A percentile compares a stretch with the other conserved stretches of the same genome.
These are phyloP conservation scores for Caradrina clavipalpis DNA, from an alignment of 2,888 invertebrate genomes.

Conservation along the genomic window DNA sequence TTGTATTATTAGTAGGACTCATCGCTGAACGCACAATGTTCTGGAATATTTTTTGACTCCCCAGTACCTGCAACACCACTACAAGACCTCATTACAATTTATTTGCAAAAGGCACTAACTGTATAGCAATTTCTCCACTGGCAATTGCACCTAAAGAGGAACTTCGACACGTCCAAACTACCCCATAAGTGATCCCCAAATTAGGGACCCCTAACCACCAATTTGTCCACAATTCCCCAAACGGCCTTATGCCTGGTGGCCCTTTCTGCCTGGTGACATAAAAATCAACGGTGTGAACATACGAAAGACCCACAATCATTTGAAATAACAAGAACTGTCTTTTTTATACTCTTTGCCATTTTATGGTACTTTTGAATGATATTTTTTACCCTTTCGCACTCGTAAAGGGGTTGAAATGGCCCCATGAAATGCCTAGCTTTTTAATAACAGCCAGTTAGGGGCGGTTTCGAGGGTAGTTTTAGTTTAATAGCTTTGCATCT, in stretches of 20 bases:
- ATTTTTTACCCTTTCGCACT: conserved; percentile 60
- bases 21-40: too few species aligned
- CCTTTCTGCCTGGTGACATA: conserved; percentile 64
- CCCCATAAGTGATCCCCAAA: neutral
- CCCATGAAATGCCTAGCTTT: conserved; percentile 63
- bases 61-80: too few species aligned
- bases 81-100: too few species aligned
- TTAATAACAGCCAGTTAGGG: conserved; percentile 65
- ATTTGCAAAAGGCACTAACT: too few species aligned
- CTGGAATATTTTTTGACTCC: too few species aligned
- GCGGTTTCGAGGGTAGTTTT: conserved; percentile 48
- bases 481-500: conserved; percentile 47
- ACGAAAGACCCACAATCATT: conserved; percentile 56
- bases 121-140: too few species aligned
- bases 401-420: conserved; percentile 66
- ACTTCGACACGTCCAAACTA: too few species aligned
- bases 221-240: conserved; percentile 25
- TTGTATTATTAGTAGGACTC: too few species aligned
- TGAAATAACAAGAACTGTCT: conserved; percentile 53
- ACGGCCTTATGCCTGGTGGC: conserved; percentile 51
- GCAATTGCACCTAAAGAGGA: too few species aligned
- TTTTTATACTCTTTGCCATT: conserved; percentile 63
- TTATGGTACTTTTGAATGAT: conserved; percentile 57
- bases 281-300: conserved; percentile 67
- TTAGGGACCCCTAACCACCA: neutral